Evolutionary conservation across 1,140 invertebrate genomes (phyloP).

Genomic region (Sycophila sp.): DNA sequence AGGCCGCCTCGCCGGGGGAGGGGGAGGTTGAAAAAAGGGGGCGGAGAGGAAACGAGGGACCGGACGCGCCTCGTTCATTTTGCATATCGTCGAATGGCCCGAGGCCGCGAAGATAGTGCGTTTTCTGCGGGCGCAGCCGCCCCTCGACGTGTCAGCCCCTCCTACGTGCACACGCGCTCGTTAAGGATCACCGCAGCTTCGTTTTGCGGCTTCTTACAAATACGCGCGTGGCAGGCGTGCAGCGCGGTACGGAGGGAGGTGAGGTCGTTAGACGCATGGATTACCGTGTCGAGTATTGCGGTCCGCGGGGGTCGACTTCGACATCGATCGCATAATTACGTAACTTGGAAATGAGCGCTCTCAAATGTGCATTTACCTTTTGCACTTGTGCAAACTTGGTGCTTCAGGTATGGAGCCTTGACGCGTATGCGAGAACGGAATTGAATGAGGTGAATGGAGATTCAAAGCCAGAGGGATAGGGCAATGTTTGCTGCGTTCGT

Average conservation of each 20-base stretch:
- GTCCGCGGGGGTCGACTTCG: background rate
- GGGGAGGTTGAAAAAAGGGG: background rate
- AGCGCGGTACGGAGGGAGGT: background rate
- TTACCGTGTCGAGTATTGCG: conserved; percentile 14
- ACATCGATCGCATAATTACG: conserved; percentile 44
- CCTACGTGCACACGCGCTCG: no score
- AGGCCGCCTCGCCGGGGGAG: background rate
- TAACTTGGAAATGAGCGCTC: conserved; percentile 46
- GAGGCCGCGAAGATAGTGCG: no score
- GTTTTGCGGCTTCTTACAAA: background rate
- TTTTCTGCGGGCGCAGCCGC: no score
- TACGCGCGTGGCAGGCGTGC: background rate
- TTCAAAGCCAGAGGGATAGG: no score
- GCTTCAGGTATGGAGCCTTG: background rate
- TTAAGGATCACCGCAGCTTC: no score
- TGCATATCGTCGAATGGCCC: background rate
- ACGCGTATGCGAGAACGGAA: no score
- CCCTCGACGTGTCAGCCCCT: no score
- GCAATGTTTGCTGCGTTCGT: no score
- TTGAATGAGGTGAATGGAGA: no score
- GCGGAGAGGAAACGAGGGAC: background rate
- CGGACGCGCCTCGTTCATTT: background rate
- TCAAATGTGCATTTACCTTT: conserved; percentile 17
- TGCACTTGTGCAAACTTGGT: conserved; percentile 4
- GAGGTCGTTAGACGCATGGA: background rate